Evolutionary conservation across 1,140 invertebrate species (phyloP), one percentile per base, ranked within the genome.

Genomic region (Drosophila mojavensis): DNA sequence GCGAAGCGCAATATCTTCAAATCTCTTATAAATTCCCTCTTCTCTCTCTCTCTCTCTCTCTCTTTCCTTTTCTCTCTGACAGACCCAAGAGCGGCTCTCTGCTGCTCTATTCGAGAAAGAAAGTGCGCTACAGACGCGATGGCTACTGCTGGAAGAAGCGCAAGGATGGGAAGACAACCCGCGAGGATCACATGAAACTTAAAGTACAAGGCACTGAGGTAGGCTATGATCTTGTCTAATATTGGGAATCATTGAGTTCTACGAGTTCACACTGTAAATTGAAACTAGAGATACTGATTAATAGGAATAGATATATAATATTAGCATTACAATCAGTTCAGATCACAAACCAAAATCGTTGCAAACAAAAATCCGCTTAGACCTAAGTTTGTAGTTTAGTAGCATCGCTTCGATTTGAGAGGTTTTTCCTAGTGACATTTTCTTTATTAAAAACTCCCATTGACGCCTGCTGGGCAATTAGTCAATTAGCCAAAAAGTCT

Each of bases 71-170:
- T 50, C 20, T 36, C 20, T 4, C 2, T 33, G 6, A 4, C 93
- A 97, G 98, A 92, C 98, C 98, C 47, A 97, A 98, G 93, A 99
- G 97, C 93, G 98, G 98, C 68, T 99, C 98, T 11, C 97, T 99
- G 97, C 93, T 99, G 90, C 94, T 99, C 55, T 99, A 99, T 94
- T 98, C 97, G 84, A 94, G 98, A 53, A 99, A 99, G 94, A 98
- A 98, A 91, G 98, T 99, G 48, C 95, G 98, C 33, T 99, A 99
- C 94, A 95, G 98, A 92, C 95, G 98, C 56, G 98, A 99, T 92
- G 98, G 98, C 24, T 99, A 99, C 93, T 99, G 98, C 93, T 99
- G 98, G 98, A 99, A 99, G 94, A 99, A 99, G 89, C 94, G 98
- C 67, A 99, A 99, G 93, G 98, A 99, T 93, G 98, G 98, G 5